phyloP scores from a whole-genome alignment of 2,797 vertebrate genomes.

The Paedocypris micromegethes region DNA sequence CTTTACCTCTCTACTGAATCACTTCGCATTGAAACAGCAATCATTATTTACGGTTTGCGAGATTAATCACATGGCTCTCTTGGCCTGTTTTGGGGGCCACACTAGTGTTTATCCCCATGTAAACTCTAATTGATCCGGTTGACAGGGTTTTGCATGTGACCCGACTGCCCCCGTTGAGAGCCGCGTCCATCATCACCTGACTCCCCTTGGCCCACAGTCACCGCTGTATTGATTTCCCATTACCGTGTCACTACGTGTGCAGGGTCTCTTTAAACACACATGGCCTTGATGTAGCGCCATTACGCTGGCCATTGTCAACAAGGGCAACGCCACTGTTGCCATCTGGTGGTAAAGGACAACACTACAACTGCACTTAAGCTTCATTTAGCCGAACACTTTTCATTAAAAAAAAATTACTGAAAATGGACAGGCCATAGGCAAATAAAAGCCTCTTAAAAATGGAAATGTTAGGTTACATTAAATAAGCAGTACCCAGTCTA shows the following conservation, averaged over 20 bases:
- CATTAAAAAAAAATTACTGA: constrained; percentile 17
- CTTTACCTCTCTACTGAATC: constrained; percentile 62
- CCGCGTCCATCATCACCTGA: constrained; percentile 58
- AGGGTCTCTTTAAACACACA: constrained; percentile 65
- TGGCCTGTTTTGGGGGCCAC: constrained; percentile 41
- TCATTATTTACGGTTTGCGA: constrained; percentile 56
- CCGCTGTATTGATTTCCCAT: constrained; percentile 68
- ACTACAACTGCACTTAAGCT: background rate
- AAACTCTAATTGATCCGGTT: constrained; percentile 61
- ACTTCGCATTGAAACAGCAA: constrained; percentile 44
- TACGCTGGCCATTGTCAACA: constrained; percentile 12
- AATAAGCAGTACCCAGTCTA: constrained; percentile 15
- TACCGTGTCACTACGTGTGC: constrained; percentile 60
- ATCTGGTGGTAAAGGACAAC: constrained; percentile 30
- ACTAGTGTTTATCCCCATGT: constrained; percentile 34
- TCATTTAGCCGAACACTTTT: constrained; percentile 13
- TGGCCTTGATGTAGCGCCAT: constrained; percentile 60
- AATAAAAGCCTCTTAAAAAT: constrained; percentile 34
- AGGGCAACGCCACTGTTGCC: constrained; percentile 9
- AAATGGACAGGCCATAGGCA: constrained; percentile 14
- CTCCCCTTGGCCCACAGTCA: constrained; percentile 54
- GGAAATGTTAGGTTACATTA: constrained; percentile 24
- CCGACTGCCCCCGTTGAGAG: constrained; percentile 57
- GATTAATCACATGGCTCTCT: constrained; percentile 53
- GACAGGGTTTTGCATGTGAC: constrained; percentile 58